Base-by-base conservation (phyloP, 2,797 vertebrate species). In the Pseudomugil tenellus region DNA sequence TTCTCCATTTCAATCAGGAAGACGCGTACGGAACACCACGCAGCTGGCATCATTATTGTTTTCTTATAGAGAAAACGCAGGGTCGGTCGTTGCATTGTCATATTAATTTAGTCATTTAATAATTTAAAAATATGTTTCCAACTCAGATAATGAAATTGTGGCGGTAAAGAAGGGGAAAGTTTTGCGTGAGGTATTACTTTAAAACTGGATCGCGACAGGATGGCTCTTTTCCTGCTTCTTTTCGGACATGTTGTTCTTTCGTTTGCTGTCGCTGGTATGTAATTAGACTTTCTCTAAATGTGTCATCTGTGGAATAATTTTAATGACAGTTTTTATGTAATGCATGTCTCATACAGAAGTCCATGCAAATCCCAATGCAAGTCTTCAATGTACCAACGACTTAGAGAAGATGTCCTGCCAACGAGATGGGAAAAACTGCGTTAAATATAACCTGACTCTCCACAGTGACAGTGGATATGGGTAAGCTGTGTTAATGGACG, bases 401-500 rank as follows among this genome's bases (percentile, higher is more conserved):
- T 28, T 3, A 0, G 0, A 1, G 0, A 0, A 0, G 0, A 67
- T 86, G 59, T 26, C 1, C 10, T 91, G 89, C 39, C n/a, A 66
- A 0, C 29, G 83, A 1, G 12, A 54, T 0, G 63, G 21, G 1
- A 16, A 43, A 35, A 69, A 82, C 54, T 89, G 85, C 56, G 0
- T 8, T 2, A 52, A 54, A 29, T 75, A 84, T 60, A 52, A 0
- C 0, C 0, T 88, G 60, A 58, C 9, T 17, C 2, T 86, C 1
- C 0, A 0, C 23, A 7, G 0, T 3, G 0, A 39, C 0, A 0
- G 0, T 0, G 0, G 0, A 0, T 0, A 3, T 2, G 0, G 1
- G 80, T 86, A 29, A 76, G 59, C 2, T 17, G 11, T 35, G 16
- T 16, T 39, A 16, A 16, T 16, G 5, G 5, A 16, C 3, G 2